Base-by-base conservation (phyloP, 2,888 invertebrate species). In the Dryomyza anilis region DNA sequence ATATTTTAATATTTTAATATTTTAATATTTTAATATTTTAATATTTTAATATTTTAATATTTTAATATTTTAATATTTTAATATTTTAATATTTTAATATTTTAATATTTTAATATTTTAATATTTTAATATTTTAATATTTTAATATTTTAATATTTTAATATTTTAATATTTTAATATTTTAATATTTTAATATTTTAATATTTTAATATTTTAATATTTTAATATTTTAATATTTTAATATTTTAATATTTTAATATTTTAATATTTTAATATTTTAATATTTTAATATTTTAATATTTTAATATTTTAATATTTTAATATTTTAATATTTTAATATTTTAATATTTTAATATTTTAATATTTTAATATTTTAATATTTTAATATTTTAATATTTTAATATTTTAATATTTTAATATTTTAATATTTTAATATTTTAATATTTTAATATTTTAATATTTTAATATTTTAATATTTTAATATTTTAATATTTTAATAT, bases 71-170 rank as follows among this genome's bases (percentile, higher is more conserved):
- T 30, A 19, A 30, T 33, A 30, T 30, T 33, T 30, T 55, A 19
- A 30, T 33, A 55, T 55, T n/a, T 55, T 55, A 19, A 30, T n/a
- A 30, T 30, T 33, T 55, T 55, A 19, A 55, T 33, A 55, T 55
- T 33, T 55, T 55, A 33, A 30, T n/a, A 30, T 55, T 33, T 55
- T 30, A 19, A 55, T 33, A 30, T 55, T 33, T 30, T 55, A 33
- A 30, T 33, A 25, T 55, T n/a, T 55, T 30, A 3, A 30, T 33
- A 30, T 30, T 33, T 30, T 55, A 3, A 30, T 33, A 55, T 55
- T n/a, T 55, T 55, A 3, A 30, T n/a, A 30, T 30, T 33, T 55
- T 55, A 19, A 55, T 33, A 55, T 55, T 33, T 55, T 55, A 55
- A 30, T 7, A 30, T 55, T 33, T 55, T 30, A 19, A 55, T 33